Percentiles rank a stretch among this genome's conserved stretches.
These are phyloP conservation scores for Carassius carassius DNA, from an alignment of 2,113 vertebrate genomes.

Conservation along the genomic window DNA sequence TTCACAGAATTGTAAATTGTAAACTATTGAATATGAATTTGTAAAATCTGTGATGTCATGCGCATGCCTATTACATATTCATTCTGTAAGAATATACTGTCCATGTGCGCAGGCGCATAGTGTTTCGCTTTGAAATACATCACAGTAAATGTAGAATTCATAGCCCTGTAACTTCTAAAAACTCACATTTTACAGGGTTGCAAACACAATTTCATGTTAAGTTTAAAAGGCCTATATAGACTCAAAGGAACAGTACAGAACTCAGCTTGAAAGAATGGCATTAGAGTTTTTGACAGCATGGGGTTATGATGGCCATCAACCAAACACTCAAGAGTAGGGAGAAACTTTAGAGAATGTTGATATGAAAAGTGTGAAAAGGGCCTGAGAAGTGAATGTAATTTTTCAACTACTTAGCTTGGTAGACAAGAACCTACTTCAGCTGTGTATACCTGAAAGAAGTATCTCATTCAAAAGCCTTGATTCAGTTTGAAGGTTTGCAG, in stretches of 20 bases:
- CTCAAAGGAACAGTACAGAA: slow-evolving; percentile 23
- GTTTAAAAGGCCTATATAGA: slow-evolving; percentile 31
- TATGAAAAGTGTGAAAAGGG: slow-evolving; percentile 43
- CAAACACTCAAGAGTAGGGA: slow-evolving; percentile 34
- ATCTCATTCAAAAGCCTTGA: slow-evolving; percentile 9
- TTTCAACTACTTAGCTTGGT: slow-evolving; percentile 37
- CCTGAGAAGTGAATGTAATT: slow-evolving; percentile 17
- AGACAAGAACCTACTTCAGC: slow-evolving; percentile 13
- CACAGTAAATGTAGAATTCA: not conserved
- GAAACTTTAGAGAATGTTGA: slow-evolving; percentile 42
- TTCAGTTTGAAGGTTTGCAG: slow-evolving; percentile 6
- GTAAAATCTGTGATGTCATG: too few species aligned
- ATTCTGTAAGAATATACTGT: too few species aligned
- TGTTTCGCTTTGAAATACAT: not conserved
- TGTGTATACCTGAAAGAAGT: slow-evolving; percentile 27
- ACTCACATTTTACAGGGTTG: not conserved
- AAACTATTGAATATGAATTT: too few species aligned
- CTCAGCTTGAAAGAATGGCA: slow-evolving; percentile 50
- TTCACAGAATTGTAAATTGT: not conserved
- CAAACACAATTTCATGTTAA: not conserved
- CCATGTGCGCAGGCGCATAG: too few species aligned
- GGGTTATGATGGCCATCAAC: slow-evolving; percentile 54
- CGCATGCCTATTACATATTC: too few species aligned
- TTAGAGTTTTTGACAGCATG: slow-evolving; percentile 45
- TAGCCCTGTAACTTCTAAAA: not conserved